Conservation (phyloP, 2,888 invertebrate species). For the Drosophila mimica region DNA sequence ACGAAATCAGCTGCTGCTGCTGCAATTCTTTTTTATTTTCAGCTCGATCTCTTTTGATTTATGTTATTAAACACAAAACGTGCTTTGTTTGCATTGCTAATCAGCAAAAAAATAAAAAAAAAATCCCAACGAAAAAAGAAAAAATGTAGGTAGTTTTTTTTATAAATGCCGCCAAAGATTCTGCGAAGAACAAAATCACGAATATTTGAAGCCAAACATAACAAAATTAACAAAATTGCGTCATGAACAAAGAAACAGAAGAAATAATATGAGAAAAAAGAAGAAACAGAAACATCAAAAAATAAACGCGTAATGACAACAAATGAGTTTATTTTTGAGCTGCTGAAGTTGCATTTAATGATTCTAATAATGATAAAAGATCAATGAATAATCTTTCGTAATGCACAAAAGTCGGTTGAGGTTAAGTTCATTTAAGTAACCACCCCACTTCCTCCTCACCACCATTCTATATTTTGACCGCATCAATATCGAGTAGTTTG, state of each 20-base stretch:
- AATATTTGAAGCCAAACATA: slow-evolving; percentile 12
- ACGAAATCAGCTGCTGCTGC: slow-evolving; percentile 34
- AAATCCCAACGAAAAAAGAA: background rate
- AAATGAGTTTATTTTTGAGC: slow-evolving; percentile 56
- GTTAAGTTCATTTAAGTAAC: slow-evolving; percentile 36
- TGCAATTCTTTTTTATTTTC: slow-evolving; percentile 26
- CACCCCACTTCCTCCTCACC: background rate
- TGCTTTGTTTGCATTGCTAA: slow-evolving; percentile 64
- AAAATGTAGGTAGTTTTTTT: slow-evolving; percentile 17
- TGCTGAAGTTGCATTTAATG: slow-evolving; percentile 47
- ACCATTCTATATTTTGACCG: slow-evolving; percentile 4
- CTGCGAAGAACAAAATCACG: slow-evolving; percentile 41
- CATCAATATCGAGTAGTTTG: slow-evolving; percentile 10
- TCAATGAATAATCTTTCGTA: slow-evolving; percentile 43
- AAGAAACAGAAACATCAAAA: background rate
- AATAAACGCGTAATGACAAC: slow-evolving; percentile 39
- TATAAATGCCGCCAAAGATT: slow-evolving; percentile 32
- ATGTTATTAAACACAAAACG: slow-evolving; percentile 60
- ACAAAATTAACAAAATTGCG: slow-evolving; percentile 33
- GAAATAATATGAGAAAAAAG: slow-evolving; percentile 26
- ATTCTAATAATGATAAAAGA: slow-evolving; percentile 52
- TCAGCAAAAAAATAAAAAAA: slow-evolving; percentile 30
- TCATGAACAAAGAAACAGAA: slow-evolving; percentile 35
- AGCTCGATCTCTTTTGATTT: slow-evolving; percentile 53
- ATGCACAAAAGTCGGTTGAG: slow-evolving; percentile 58